Conservation (phyloP, 1,140 invertebrate species). For the Dryas iulia region DNA sequence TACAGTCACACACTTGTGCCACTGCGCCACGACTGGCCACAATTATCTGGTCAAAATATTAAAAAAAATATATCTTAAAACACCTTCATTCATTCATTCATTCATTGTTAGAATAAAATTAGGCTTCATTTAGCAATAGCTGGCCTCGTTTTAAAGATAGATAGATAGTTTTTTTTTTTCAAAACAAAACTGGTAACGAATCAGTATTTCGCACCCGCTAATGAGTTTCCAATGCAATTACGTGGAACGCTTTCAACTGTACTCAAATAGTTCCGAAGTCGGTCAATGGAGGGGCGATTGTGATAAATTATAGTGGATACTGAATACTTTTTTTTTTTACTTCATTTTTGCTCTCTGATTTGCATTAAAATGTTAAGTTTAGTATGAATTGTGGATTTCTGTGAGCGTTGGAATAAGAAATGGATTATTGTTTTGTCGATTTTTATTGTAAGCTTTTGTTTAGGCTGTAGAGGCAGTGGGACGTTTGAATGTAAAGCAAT, state of each 20-base stretch:
- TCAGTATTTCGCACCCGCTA: constrained; percentile 60
- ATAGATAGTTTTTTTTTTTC: constrained; percentile 28
- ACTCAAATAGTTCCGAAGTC: constrained; percentile 40
- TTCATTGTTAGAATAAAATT: constrained; percentile 15
- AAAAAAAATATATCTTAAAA: not conserved
- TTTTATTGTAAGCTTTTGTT: too few species aligned
- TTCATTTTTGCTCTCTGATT: not conserved
- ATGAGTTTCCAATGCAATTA: constrained; percentile 66
- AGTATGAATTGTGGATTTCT: not conserved
- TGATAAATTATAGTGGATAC: not conserved
- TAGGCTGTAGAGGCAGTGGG: too few species aligned
- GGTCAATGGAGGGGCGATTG: constrained; percentile 15
- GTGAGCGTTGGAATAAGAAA: too few species aligned
- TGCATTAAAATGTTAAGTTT: not conserved
- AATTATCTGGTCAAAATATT: not conserved
- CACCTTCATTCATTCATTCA: not conserved
- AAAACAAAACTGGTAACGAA: constrained; percentile 60
- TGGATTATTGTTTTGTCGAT: too few species aligned
- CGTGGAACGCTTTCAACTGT: constrained; percentile 43
- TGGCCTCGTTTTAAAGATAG: constrained; percentile 44
- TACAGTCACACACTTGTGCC: too few species aligned
- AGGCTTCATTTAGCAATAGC: constrained; percentile 44
- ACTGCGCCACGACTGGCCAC: too few species aligned
- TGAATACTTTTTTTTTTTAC: constrained; percentile 1
- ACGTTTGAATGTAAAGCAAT: too few species aligned